Evolutionary conservation across 2,797 vertebrate genomes (phyloP), one percentile per base, ranked within the genome.

Genomic region (Acanthornis magna): DNA sequence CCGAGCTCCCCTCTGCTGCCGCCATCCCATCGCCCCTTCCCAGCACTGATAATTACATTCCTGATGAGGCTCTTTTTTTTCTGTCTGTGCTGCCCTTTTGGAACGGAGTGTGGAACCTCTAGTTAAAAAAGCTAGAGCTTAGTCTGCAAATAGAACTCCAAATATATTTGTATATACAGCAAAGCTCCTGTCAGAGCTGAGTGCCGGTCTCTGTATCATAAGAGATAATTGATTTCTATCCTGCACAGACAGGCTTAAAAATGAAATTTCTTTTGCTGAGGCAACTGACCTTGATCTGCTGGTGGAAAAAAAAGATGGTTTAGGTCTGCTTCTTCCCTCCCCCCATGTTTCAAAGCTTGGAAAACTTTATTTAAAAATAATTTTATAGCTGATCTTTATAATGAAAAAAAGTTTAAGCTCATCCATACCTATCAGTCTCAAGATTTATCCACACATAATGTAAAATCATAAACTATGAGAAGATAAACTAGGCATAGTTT

Each of bases 151-250:
- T 19, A 54, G 20, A 78, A n/a, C 91, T 58, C 54, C 65, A 81
- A 38, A 86, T 90, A 54, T 72, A 65, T 91, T 92, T 84, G 85
- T 94, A 36, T 84, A 78, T 62, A 75, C 43, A 25, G 22, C 79
- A 78, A 88, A 51, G 66, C 40, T 95, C 23, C 82, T 84, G 90
- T 78, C 91, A 88, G 91, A n/a, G 53, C 79, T 95, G 70, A 81
- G 51, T 1, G 0, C 66, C 3, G 7, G 25, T 58, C 51, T 81
- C 73, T 81, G 76, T 84, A 93, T 70, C 85, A 7, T 70, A 73
- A 85, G 55, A 85, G 40, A 80, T 79, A 96, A 94, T 83, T 95
- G 91, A 95, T 94, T 89, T 91, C 87, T 94, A 88, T 88, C 84
- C 61, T 89, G 54, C 66, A 92, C 78, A 92, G 92, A 80, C 86